phyloP scores from a whole-genome alignment of 2,888 invertebrate species.

The Didymodactylos carnosus region DNA sequence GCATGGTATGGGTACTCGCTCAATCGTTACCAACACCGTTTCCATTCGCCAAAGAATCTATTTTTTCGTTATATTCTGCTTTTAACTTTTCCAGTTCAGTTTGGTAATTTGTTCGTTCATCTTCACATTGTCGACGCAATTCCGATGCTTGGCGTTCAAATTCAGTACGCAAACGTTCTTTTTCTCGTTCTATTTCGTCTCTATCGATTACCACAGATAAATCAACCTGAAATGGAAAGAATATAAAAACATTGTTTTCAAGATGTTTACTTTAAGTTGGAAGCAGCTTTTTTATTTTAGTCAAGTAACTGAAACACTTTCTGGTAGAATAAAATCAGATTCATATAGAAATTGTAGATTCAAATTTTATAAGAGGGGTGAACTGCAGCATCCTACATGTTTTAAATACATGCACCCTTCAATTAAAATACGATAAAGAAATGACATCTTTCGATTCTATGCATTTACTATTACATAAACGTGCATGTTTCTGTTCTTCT shows the following conservation, averaged over 20 bases:
- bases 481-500: too few species aligned
- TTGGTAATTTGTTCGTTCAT: constrained; percentile 5
- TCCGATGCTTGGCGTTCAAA: constrained; percentile 3
- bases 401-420: too few species aligned
- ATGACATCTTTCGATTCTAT: too few species aligned
- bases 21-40: background rate
- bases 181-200: constrained; percentile 26
- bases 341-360: too few species aligned
- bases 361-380: too few species aligned
- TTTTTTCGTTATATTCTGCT: constrained; percentile 5
- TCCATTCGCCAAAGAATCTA: background rate
- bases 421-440: too few species aligned
- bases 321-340: too few species aligned
- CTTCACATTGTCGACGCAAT: constrained; percentile 10
- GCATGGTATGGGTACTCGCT: background rate
- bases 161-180: constrained; percentile 18
- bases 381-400: too few species aligned
- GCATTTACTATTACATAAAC: too few species aligned
- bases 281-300: too few species aligned
- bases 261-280: background rate
- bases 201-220: background rate
- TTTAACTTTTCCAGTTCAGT: constrained; percentile 2
- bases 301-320: too few species aligned
- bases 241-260: background rate
- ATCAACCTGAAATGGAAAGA: background rate